These are phyloP conservation scores for Trissoscelio sp. DNA, from an alignment of 2,888 invertebrate genomes.

Conservation along the genomic window DNA sequence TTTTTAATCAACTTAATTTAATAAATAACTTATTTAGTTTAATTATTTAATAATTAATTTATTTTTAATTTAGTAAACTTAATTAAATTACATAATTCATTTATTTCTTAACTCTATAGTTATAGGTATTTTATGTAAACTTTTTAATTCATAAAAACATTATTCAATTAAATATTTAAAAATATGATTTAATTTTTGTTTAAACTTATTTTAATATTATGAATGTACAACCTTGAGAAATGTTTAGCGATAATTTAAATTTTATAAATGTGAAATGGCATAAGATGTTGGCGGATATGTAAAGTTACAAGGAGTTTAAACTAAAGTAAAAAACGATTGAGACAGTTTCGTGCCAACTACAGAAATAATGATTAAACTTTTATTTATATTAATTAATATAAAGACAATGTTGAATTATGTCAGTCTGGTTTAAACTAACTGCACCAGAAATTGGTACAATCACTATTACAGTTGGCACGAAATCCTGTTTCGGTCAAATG, in stretches of 20 bases:
- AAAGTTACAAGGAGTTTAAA: neutral
- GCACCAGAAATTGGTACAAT: neutral
- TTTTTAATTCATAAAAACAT: too few species aligned
- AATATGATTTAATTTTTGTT: neutral
- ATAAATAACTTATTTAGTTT: too few species aligned
- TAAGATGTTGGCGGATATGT: neutral
- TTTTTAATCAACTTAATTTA: too few species aligned
- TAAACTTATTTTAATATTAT: too few species aligned
- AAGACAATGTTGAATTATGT: neutral
- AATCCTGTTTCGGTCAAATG: neutral
- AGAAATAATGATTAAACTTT: neutral
- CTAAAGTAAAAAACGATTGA: neutral
- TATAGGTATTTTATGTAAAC: too few species aligned
- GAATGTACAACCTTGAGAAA: neutral
- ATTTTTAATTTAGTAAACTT: too few species aligned
- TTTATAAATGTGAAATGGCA: neutral
- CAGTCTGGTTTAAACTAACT: neutral
- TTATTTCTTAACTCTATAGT: too few species aligned
- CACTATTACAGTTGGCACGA: neutral
- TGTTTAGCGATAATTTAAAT: neutral
- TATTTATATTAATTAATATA: constrained; percentile 1
- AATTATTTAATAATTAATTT: too few species aligned
- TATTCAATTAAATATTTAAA: too few species aligned
- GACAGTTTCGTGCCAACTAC: neutral
- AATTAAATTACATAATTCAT: too few species aligned